These are phyloP conservation scores for Platalea minor DNA, from an alignment of 2,797 vertebrate genomes.

Conservation along the genomic window DNA sequence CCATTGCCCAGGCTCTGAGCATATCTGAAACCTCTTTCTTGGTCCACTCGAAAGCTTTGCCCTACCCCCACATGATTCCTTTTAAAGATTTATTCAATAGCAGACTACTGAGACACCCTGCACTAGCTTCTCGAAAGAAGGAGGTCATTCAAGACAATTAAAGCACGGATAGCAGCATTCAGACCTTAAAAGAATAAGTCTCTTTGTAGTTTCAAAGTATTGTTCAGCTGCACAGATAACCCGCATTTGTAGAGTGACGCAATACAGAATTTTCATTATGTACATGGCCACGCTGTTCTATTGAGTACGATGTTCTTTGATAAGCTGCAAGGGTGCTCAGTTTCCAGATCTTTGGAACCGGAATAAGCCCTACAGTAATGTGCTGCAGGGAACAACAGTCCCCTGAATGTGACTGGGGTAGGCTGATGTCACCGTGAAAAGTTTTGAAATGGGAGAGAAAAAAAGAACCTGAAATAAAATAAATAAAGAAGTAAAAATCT, in stretches of 20 bases:
- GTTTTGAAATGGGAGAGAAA: neutral
- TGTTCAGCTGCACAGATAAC: constrained; percentile 29
- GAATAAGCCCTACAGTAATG: neutral
- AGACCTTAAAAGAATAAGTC: constrained; percentile 17
- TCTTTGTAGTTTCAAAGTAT: constrained; percentile 11
- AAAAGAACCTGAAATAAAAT: neutral
- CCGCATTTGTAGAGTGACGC: neutral
- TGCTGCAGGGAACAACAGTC: neutral
- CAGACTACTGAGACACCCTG: neutral
- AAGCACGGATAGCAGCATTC: neutral
- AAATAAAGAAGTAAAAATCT: neutral
- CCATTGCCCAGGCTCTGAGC: neutral
- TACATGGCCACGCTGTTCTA: neutral
- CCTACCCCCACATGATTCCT: neutral
- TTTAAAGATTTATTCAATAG: constrained; percentile 5
- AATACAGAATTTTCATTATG: constrained; percentile 13
- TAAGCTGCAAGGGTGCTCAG: neutral
- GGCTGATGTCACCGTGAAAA: neutral
- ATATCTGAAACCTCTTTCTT: neutral
- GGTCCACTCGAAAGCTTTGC: neutral
- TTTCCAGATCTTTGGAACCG: neutral
- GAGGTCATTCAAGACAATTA: constrained; percentile 41
- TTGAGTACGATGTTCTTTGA: neutral
- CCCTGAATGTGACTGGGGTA: neutral
- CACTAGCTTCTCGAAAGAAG: neutral